phyloP scores from a whole-genome alignment of 2,888 invertebrate genomes.

The Hoplodrina blanda region DNA sequence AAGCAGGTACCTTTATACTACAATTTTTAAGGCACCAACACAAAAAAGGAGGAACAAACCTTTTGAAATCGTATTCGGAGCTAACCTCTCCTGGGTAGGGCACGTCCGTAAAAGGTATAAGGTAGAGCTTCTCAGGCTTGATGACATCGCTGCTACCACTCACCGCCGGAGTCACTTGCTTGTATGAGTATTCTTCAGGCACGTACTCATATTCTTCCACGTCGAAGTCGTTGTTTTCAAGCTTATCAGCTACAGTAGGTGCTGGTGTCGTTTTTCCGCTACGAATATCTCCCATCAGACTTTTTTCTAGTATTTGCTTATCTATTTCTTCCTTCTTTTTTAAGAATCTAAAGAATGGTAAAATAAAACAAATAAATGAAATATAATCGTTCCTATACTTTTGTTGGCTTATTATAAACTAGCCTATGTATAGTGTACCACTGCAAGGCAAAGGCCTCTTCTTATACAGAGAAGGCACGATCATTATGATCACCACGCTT shows the following conservation, averaged over 20 bases:
- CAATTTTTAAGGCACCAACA: no score
- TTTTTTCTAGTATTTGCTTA: slow-evolving; percentile 69
- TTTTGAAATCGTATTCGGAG: slow-evolving; percentile 82
- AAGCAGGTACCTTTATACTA: no score
- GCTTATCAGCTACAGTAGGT: slow-evolving; percentile 17
- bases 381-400: no score
- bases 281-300: slow-evolving; percentile 47
- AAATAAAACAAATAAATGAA: not conserved
- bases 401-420: no score
- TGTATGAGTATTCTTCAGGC: slow-evolving; percentile 73
- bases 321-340: slow-evolving; percentile 80
- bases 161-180: slow-evolving; percentile 63
- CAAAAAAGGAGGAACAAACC: slow-evolving; percentile 66
- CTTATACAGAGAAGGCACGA: no score
- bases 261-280: slow-evolving; percentile 12
- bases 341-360: slow-evolving; percentile 71
- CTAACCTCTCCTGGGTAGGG: slow-evolving; percentile 82
- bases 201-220: slow-evolving; percentile 77
- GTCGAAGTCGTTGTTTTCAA: slow-evolving; percentile 79
- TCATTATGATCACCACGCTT: no score
- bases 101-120: slow-evolving; percentile 82
- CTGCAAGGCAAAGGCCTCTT: no score
- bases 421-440: no score
- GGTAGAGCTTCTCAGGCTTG: slow-evolving; percentile 74
- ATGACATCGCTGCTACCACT: slow-evolving; percentile 49